Evolutionary conservation across 2,888 invertebrate genomes (phyloP), one percentile per base, ranked within the genome.

Genomic region (Thyatira batis): DNA sequence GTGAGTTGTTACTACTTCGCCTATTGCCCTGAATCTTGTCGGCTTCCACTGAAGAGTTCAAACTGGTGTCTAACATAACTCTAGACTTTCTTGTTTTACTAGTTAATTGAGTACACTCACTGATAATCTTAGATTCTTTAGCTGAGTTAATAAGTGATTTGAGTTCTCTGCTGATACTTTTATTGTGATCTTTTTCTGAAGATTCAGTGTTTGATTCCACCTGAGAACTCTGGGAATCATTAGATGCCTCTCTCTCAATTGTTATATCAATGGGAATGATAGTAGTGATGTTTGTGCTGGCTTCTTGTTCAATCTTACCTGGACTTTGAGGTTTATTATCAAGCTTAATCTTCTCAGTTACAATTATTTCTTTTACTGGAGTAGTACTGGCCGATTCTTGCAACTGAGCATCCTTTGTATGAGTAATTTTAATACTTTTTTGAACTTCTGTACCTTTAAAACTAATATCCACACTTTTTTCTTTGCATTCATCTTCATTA

Each of bases 91-190:
- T 86, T 23, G 85, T 92, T 66, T 92, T 92, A 54, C 84, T 91
- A 45, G 85, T 89, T n/a, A 94, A 74, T 59, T 89, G 92, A 13
- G 89, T 93, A 72, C 92, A 94, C 76, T 93, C 93, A 65, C 89
- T 93, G 45, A 94, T 91, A 49, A 95, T 93, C 73, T 95, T 94
- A 0, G 95, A 95, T 71, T 95, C 95, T 74, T 93, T 95, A 21
- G 95, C 94, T 11, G 95, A 93, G 27, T 94, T 94, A 60, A 95
- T 93, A 21, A 95, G 82, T 1, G 93, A 94, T 65, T 93, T 90
- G 54, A 95, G 83, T 76, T 95, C 95, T 58, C 94, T 87, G 55
- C 91, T 89, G 51, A 92, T 89, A 61, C 87, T 84, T 60, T 82
- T 87, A 55, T 81, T 88, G 28, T 85, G 88, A 39, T 87, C 90